Percentiles rank a stretch among this genome's conserved stretches.
Evolutionary conservation across 1,140 invertebrate species (phyloP).

Genomic region (Lordiphosa mommai): DNA sequence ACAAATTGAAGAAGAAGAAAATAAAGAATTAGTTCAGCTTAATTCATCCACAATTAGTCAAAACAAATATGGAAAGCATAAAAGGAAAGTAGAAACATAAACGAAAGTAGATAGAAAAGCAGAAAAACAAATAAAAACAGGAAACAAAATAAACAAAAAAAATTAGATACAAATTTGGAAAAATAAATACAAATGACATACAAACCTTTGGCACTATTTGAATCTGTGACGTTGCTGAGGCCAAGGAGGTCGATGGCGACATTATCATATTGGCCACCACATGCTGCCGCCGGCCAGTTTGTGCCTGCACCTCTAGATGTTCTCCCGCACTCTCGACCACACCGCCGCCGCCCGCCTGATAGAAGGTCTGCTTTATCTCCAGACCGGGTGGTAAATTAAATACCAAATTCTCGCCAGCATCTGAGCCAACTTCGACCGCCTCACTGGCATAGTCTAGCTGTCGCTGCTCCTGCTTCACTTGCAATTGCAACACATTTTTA

Average conservation of each 20-base stretch:
- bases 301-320: slow-evolving; percentile 42
- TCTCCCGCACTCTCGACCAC: slow-evolving; percentile 21
- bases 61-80: not conserved
- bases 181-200: slow-evolving; percentile 64
- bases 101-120: slow-evolving; percentile 12
- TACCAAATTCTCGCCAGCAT: slow-evolving; percentile 65
- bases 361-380: slow-evolving; percentile 74
- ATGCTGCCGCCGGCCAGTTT: slow-evolving; percentile 59
- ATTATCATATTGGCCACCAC: slow-evolving; percentile 77
- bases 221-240: slow-evolving; percentile 77
- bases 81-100: slow-evolving; percentile 10
- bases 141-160: slow-evolving; percentile 38
- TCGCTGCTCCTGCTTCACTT: slow-evolving; percentile 73
- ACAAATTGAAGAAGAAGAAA: no score
- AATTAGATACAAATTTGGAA: slow-evolving; percentile 42
- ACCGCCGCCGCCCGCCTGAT: slow-evolving; percentile 38
- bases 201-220: slow-evolving; percentile 79
- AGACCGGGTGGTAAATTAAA: slow-evolving; percentile 73
- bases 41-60: no score
- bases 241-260: slow-evolving; percentile 54
- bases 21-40: no score
- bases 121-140: slow-evolving; percentile 23
- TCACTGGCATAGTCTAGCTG: slow-evolving; percentile 61
- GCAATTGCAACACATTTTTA: slow-evolving; percentile 71
- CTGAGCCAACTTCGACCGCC: slow-evolving; percentile 13